Base-by-base conservation (phyloP, 2,113 vertebrate genomes). In the Pelodiscus sinensis region DNA sequence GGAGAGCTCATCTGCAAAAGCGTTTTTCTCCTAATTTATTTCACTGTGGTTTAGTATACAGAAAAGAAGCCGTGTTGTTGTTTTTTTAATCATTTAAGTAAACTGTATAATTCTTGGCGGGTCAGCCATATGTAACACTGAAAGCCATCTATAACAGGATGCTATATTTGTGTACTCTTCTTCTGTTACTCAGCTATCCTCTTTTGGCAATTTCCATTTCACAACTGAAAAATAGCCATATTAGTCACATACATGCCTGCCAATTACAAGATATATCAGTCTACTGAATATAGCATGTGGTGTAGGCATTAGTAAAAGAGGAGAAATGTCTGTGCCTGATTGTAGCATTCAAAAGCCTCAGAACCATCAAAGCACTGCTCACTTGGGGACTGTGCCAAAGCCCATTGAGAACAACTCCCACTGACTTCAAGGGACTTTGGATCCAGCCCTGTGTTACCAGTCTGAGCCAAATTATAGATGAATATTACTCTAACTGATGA, bases 181-280 rank as follows among this genome's bases (percentile, higher is more conserved):
- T 79, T 8, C 13, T 52, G 68, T 88, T 51, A 79, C 50, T 3
- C 19, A 44, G 31, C 68, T 14, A 81, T 9, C 44, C 1, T n/a
- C 1, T 80, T 94, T 75, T 78, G 35, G 10, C 24, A 85, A 8
- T 71, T 89, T 25, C 38, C 18, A 56, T 56, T 75, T 54, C 85
- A 18, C 31, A 85, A 82, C 0, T 8, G 57, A 73, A 87, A 79
- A 62, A 18, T 11, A 1, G 4, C 58, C 50, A 12, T 75, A 81
- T 2, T 3, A 2, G 21, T 78, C 9, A 38, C 60, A n/a, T 24
- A n/a, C 2, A 15, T 16, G 0, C 7, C 79, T 62, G 1, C 5
- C 15, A 44, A 4, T 79, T 94, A 91, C 60, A 81, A 95, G 79
- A 0, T 0, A 50, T 4, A n/a, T 54, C 2, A 79, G n/a, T 81